Evolutionary conservation across 2,888 invertebrate genomes (phyloP), one percentile per base, ranked within the genome.

Genomic region (Meghimatium bilineatum): DNA sequence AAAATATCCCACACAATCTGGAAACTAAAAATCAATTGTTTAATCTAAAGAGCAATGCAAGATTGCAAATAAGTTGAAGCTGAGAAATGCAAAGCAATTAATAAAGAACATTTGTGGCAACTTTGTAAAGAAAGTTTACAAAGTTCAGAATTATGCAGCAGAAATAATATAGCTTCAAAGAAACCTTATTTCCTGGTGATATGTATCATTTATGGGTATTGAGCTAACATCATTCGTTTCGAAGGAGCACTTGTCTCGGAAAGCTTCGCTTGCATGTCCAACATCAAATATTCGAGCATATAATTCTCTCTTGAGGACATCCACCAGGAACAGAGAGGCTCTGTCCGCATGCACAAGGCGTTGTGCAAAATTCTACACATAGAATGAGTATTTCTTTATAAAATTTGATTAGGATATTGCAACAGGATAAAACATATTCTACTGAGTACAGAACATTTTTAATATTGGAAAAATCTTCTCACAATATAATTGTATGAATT

Each of bases 221-320:
- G 72, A 44, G 72, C 49, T 72, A 72, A 72, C 72, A 17, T 72
- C 72, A 3, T 72, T 72, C 44, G 72, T n/a, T 44, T 72, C 44
- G 12, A 72, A 29, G 10, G 72, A 74, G 29, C 74, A 74, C 52
- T 23, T 52, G 74, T 74, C 74, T 52, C n/a, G 74, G n/a, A 74
- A 52, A 32, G 49, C 74, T 74, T 52, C 32, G 74, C 52, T 8
- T 29, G 36, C 23, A 2, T 26, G 29, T 29, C 92, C 92, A n/a
- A 94, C 93, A 87, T 97, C 97, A 91, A 97, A 97, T 14, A 97
- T 96, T n/a, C 96, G 95, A 1, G 97, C 97, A 88, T 97, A 97
- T 23, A 97, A 94, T 93, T 97, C 96, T 82, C 95, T 95, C 87
- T 95, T 96, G 87, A 95, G 95, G 63, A 95, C 94, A 93, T 97